Base-by-base conservation (phyloP, 2,797 vertebrate genomes). In the Macropus fuliginosus region DNA sequence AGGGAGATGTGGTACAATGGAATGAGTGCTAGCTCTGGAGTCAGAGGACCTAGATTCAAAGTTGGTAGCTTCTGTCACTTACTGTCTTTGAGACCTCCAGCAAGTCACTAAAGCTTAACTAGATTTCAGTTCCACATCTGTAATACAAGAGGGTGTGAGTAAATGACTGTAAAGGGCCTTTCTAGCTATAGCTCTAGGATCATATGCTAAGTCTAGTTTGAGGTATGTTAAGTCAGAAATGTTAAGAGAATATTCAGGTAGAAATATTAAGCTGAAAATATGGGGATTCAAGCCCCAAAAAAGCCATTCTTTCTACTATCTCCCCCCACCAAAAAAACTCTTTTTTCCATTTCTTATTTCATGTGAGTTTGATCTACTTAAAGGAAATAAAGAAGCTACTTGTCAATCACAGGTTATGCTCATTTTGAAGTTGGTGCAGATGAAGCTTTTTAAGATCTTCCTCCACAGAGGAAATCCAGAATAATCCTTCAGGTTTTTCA, bases 381-480 rank as follows among this genome's bases (percentile, higher is more conserved):
- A 46, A 59, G 9, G 54, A 93, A 62, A 94, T 54, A 93, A 92
- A 93, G 31, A 93, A 90, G 40, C 54, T 55, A 46, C 56, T 34
- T 94, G 92, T 55, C 92, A 56, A 21, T 92, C 34, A 52, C 34
- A 91, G 10, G 21, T 56, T 66, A 54, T 50, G 40, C 87, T 92
- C 34, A 94, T 54, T 90, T 96, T 52, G 40, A 55, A 91, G 29
- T 92, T 28, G 57, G 13, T 81, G 8, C 14, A 94, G 93, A 62
- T 56, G 1, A 96, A 93, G 66, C n/a, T 91, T 0, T 91, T 94
- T 94, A 92, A 95, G 27, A 54, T 59, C 52, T 97, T 91, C 52
- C 56, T 50, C 57, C 91, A 27, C n/a, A 96, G 46, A 93, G 34
- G 91, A 62, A 91, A 29, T 3, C 52, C 46, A 59, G 94, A 74